These are phyloP conservation scores for Melanogrammus aeglefinus DNA, from an alignment of 2,797 vertebrate genomes.

Conservation along the genomic window DNA sequence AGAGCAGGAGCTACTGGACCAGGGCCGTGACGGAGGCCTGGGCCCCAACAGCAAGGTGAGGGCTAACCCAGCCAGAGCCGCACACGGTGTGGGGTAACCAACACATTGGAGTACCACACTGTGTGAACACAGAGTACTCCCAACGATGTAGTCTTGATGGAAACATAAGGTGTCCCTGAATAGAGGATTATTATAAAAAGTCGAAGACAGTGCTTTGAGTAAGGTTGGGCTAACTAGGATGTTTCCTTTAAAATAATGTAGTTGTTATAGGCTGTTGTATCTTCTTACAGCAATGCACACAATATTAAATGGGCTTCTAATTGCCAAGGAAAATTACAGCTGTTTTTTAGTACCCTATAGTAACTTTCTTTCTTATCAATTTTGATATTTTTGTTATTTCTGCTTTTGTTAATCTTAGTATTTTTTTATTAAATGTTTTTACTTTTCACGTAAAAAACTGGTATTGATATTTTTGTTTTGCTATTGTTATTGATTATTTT, in stretches of 20 bases:
- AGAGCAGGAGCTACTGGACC: slow-evolving; percentile 95
- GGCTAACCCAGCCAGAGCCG: not conserved
- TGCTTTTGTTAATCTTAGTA: not conserved
- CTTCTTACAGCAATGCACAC: not conserved
- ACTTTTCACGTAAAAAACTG: not conserved
- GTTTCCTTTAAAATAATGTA: not conserved
- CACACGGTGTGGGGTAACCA: not conserved
- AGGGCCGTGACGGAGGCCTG: slow-evolving; percentile 82
- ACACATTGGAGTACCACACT: not conserved
- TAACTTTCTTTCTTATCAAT: not conserved
- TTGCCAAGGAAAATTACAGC: not conserved
- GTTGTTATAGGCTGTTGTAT: not conserved
- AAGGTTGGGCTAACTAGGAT: not conserved
- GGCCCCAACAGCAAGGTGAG: slow-evolving; percentile 83
- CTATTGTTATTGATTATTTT: slow-evolving; percentile 26
- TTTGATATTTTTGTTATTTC: not conserved
- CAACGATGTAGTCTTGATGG: not conserved
- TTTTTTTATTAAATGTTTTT: not conserved
- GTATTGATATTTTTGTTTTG: not conserved
- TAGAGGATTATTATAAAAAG: not conserved
- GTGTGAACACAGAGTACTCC: not conserved
- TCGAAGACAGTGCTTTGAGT: not conserved
- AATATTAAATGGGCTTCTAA: not conserved
- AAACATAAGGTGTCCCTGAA: not conserved
- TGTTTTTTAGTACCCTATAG: not conserved